These are phyloP conservation scores for Oryzaephilus surinamensis DNA, from an alignment of 1,140 invertebrate species.

Conservation along the genomic window DNA sequence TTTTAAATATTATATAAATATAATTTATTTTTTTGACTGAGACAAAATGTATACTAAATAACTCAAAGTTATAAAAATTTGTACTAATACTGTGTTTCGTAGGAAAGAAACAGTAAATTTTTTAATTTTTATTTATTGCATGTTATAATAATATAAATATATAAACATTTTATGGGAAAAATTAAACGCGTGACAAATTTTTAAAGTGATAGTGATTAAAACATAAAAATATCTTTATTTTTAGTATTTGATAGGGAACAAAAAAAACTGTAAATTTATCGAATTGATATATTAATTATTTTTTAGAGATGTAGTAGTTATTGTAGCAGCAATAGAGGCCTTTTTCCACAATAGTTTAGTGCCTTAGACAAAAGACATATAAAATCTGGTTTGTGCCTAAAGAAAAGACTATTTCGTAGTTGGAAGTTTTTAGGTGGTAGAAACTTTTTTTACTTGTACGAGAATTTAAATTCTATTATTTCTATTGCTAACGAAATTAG, in stretches of 20 bases:
- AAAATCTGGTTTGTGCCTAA: conserved; percentile 5
- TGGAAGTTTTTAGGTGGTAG: background rate
- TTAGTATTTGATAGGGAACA: conserved; percentile 14
- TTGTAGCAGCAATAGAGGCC: conserved; percentile 1
- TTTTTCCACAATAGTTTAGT: conserved; percentile 15
- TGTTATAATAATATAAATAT: too few relatives aligned
- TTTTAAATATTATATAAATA: too few relatives aligned
- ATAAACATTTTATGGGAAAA: too few relatives aligned
- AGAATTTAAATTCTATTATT: background rate
- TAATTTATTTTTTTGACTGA: too few relatives aligned
- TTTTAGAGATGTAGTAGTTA: conserved; percentile 5
- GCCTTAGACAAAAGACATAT: conserved; percentile 23
- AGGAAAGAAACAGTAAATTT: too few relatives aligned
- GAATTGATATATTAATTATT: conserved; percentile 18
- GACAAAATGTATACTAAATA: too few relatives aligned
- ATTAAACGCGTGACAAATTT: too few relatives aligned
- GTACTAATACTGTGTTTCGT: too few relatives aligned
- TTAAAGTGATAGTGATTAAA: conserved; percentile 6
- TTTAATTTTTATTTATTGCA: too few relatives aligned
- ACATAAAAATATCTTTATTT: background rate
- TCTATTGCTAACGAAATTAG: background rate
- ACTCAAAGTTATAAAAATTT: too few relatives aligned
- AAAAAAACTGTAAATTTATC: conserved; percentile 7
- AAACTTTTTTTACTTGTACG: background rate
- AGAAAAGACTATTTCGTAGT: background rate